Conservation (phyloP, 2,888 invertebrate species). For the Rugalucina vietnamica region DNA sequence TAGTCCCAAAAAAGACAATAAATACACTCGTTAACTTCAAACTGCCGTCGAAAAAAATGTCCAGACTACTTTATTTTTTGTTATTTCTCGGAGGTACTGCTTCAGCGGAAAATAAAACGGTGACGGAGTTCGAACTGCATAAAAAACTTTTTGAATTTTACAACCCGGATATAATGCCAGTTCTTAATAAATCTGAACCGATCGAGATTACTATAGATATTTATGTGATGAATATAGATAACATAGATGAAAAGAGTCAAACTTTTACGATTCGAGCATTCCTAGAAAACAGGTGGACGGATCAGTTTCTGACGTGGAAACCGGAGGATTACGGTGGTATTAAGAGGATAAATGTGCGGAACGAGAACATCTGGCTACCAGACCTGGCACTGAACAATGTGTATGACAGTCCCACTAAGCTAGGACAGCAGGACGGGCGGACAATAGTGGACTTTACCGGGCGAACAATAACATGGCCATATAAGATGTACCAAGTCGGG, state of each 20-base stretch:
- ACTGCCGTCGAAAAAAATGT: neutral
- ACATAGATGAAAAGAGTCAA: conserved; percentile 57
- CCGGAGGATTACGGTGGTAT: conserved; percentile 30
- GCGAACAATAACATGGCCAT: conserved; percentile 32
- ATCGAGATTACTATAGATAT: conserved; percentile 38
- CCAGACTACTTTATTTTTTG: neutral
- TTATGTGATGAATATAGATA: conserved; percentile 49
- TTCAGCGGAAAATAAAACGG: neutral
- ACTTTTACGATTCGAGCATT: conserved; percentile 52
- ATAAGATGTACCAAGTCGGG: conserved; percentile 38
- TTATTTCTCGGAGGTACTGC: neutral
- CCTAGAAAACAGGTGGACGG: conserved; percentile 55
- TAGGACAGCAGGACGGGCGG: conserved; percentile 40
- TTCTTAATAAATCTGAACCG: conserved; percentile 13
- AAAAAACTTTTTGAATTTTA: conserved; percentile 25
- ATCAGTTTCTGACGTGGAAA: conserved; percentile 53
- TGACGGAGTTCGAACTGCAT: conserved; percentile 20
- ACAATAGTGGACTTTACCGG: conserved; percentile 41
- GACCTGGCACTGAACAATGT: conserved; percentile 45
- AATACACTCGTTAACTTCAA: no score
- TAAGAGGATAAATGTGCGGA: conserved; percentile 41
- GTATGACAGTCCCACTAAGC: conserved; percentile 31
- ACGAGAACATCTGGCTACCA: conserved; percentile 51
- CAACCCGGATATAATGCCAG: conserved; percentile 41
- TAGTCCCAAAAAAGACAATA: no score